phyloP scores from a whole-genome alignment of 2,888 invertebrate species.

The Drosophila hamatofila region DNA sequence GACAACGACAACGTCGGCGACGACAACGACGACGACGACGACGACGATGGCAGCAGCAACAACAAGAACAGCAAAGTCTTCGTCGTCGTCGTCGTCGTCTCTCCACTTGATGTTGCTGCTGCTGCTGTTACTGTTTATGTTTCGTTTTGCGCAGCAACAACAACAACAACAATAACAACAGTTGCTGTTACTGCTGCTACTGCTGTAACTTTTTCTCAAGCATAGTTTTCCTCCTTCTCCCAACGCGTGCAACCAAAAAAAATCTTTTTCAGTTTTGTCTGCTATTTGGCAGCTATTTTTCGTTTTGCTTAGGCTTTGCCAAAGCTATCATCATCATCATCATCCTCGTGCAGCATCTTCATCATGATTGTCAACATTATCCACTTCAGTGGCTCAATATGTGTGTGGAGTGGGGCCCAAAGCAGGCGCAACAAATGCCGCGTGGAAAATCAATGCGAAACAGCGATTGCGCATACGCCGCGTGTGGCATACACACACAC shows the following conservation, averaged over 20 bases:
- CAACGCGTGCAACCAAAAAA: conserved; percentile 67
- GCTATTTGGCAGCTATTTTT: conserved; percentile 71
- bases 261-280: conserved; percentile 41
- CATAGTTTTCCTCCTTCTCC: conserved; percentile 61
- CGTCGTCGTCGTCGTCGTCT: conserved; percentile 52
- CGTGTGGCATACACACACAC: conserved; percentile 30
- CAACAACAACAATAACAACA: conserved; percentile 33
- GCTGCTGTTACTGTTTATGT: conserved; percentile 76
- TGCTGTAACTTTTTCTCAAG: conserved; percentile 62
- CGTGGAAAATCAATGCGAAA: conserved; percentile 66
- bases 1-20: conserved; percentile 34
- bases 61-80: conserved; percentile 31
- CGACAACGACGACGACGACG: conserved; percentile 22
- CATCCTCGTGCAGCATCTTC: conserved; percentile 17
- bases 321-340: conserved; percentile 28
- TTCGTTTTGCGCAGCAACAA: conserved; percentile 74
- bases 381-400: conserved; percentile 48
- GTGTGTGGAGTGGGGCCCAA: background rate
- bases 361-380: conserved; percentile 32
- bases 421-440: conserved; percentile 37
- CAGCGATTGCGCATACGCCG: conserved; percentile 68
- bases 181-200: background rate
- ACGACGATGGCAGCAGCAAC: conserved; percentile 19
- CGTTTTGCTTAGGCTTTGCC: conserved; percentile 40
- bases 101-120: conserved; percentile 47